Conservation (phyloP, 2,888 invertebrate genomes). For the Nineta flava region DNA sequence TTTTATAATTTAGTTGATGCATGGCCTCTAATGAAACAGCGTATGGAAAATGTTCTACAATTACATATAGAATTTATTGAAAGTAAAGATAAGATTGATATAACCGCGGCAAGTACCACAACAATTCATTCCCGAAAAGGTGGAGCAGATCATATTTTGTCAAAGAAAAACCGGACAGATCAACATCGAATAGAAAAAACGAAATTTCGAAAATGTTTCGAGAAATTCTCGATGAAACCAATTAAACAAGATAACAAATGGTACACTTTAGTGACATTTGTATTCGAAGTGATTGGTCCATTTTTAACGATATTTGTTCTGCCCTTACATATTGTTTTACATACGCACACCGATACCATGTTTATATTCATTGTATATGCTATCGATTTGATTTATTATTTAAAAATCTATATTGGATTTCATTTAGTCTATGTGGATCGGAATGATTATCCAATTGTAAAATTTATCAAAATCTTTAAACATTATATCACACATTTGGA, state of each 20-base stretch:
- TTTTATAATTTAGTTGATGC: conserved; percentile 6
- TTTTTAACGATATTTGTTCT: too few species aligned
- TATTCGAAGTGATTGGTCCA: too few species aligned
- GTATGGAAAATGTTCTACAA: neutral
- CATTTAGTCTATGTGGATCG: conserved; percentile 14
- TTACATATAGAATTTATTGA: conserved; percentile 1
- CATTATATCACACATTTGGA: conserved; percentile 11
- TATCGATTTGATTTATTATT: conserved; percentile 12
- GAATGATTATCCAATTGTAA: conserved; percentile 12
- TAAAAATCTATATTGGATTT: conserved; percentile 13
- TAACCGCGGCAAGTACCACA: too few species aligned
- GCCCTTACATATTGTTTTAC: neutral
- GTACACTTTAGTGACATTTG: too few species aligned
- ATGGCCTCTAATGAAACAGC: neutral
- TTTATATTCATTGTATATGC: neutral
- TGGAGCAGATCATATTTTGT: too few species aligned
- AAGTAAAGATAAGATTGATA: neutral
- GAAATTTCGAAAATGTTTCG: neutral
- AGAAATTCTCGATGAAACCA: neutral
- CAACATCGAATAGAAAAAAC: too few species aligned
- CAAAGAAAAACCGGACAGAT: too few species aligned
- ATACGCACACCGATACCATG: neutral
- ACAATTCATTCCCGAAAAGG: too few species aligned
- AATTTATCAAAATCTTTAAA: conserved; percentile 11
- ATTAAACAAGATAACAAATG: too few species aligned